Conservation (phyloP, 2,797 vertebrate genomes). For the Rhinella marina region DNA sequence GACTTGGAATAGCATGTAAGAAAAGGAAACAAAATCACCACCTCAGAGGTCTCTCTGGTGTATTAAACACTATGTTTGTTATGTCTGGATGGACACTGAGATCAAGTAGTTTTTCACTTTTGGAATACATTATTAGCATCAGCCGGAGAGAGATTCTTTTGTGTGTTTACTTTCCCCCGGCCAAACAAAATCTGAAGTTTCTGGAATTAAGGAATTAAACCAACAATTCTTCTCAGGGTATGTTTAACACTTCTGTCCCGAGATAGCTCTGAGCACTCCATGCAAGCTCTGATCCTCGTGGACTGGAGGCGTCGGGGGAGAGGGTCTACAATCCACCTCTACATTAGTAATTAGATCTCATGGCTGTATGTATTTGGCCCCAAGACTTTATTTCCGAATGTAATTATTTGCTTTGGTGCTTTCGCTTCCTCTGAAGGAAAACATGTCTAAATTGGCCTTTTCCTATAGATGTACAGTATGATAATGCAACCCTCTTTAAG, state of each 20-base stretch:
- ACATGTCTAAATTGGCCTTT: constrained; percentile 42
- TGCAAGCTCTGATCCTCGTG: background rate
- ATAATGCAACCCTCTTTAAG: constrained; percentile 35
- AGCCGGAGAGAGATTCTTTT: constrained; percentile 27
- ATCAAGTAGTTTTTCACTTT: constrained; percentile 42
- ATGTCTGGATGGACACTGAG: constrained; percentile 33
- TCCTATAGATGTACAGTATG: constrained; percentile 40
- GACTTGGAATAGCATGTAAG: background rate
- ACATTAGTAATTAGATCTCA: constrained; percentile 39
- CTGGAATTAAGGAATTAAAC: constrained; percentile 57
- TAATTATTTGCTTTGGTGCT: constrained; percentile 56
- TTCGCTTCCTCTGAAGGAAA: constrained; percentile 47
- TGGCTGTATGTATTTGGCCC: constrained; percentile 13
- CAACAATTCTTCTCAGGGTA: constrained; percentile 5
- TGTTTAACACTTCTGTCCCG: background rate
- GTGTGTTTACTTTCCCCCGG: constrained; percentile 39
- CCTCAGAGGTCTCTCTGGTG: constrained; percentile 1
- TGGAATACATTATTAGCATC: constrained; percentile 23
- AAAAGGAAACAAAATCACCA: constrained; percentile 7
- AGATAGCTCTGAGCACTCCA: background rate
- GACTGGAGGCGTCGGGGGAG: background rate
- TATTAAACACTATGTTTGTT: constrained; percentile 28
- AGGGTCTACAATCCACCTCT: constrained; percentile 6
- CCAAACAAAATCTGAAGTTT: constrained; percentile 51
- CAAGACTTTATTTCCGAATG: constrained; percentile 33